Evolutionary conservation across 2,797 vertebrate genomes (phyloP), one percentile per base, ranked within the genome.

Genomic region (Liasis olivaceus): DNA sequence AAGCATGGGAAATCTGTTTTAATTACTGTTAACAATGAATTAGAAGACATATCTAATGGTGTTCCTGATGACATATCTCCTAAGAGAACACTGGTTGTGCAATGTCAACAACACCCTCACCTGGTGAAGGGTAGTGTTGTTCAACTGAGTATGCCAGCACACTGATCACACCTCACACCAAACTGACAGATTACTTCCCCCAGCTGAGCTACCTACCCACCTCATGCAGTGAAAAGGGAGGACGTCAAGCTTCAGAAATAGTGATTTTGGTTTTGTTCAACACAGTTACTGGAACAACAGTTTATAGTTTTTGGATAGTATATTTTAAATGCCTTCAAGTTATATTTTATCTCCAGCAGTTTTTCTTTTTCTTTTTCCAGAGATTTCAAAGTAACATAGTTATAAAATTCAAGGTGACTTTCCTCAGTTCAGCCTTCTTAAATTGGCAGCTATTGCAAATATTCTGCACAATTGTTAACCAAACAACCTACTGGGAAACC

Each of bases 381-480:
- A 77, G 17, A 77, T 77, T 77, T 17, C 31, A 42, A 15, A 66
- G 5, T 69, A 91, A 92, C 2, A 8, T 0, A 93, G 1, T 2
- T 81, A 5, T 58, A 3, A 87, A n/a, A 93, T 5, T 63, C 92
- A 92, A 95, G 12, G 20, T 59, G 47, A 92, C 72, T 26, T 22
- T 94, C 28, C 8, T 85, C 90, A 13, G 26, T 64, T 93, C 42
- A 47, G 92, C 36, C 3, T 90, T 62, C 22, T 86, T 2, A 31
- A 77, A 85, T 85, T 86, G 58, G 88, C 89, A 92, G 5, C 1
- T 60, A 91, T 42, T 93, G 20, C 60, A 86, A 81, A 85, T 89
- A 85, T 5, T 91, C 1, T 0, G 6, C 81, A 9, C 85, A 95
- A 90, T 94, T 58, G 85, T 88, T 94, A 17, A 36, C 12, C 14